These are phyloP conservation scores for Malthinus seriepunctatus DNA, from an alignment of 2,888 invertebrate genomes.

Conservation along the genomic window DNA sequence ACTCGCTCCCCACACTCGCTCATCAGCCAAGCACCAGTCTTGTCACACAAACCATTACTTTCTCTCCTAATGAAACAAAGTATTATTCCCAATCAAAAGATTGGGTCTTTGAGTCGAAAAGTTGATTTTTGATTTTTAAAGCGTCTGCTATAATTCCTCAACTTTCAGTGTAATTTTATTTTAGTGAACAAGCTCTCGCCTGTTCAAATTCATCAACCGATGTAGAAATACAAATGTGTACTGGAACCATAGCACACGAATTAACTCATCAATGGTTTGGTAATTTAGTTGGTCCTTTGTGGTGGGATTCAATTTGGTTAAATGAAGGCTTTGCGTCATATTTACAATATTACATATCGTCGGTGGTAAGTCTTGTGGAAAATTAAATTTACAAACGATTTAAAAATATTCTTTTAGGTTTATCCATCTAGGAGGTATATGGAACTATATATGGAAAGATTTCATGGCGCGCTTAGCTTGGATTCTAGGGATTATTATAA, in stretches of 20 bases:
- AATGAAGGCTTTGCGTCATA: constrained; percentile 60
- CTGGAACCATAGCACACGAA: constrained; percentile 56
- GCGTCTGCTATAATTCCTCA: no score
- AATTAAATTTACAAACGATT: no score
- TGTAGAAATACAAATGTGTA: constrained; percentile 6
- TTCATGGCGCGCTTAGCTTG: constrained; percentile 10
- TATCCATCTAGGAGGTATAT: constrained; percentile 51
- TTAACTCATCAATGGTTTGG: constrained; percentile 61
- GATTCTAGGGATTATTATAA: background rate
- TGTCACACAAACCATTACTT: no score
- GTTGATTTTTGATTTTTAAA: no score
- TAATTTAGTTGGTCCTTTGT: constrained; percentile 49
- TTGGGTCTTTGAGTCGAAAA: no score
- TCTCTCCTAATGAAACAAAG: no score
- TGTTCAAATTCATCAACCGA: background rate
- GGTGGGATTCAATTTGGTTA: constrained; percentile 54
- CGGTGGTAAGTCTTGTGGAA: constrained; percentile 22
- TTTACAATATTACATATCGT: constrained; percentile 53
- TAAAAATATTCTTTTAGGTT: background rate
- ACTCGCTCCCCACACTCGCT: no score
- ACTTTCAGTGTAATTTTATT: no score
- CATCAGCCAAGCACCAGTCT: no score
- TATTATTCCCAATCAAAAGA: no score
- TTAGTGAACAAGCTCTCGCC: constrained; percentile 2
- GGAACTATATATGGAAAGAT: constrained; percentile 52